A percentile compares a stretch with the other conserved stretches of the same genome.
phyloP scores from a whole-genome alignment of 1,140 invertebrate genomes.

The Nomia melanderi region DNA sequence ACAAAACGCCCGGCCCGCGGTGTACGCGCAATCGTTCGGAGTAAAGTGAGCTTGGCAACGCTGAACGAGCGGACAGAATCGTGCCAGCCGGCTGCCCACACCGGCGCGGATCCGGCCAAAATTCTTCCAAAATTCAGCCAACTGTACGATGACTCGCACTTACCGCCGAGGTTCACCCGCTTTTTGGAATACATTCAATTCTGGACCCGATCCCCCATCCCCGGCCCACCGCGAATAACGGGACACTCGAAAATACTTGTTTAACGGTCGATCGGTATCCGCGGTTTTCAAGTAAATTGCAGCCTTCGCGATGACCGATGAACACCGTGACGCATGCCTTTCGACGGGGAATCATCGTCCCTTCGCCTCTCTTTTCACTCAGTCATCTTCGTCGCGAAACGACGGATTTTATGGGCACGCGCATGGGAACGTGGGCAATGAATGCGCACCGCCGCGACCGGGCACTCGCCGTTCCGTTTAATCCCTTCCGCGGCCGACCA shows the following conservation, averaged over 20 bases:
- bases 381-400: neutral
- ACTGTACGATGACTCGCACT: conserved; percentile 52
- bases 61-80: conserved; percentile 30
- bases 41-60: conserved; percentile 61
- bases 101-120: conserved; percentile 43
- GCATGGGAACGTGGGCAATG: neutral
- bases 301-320: neutral
- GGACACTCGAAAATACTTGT: conserved; percentile 33
- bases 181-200: conserved; percentile 63
- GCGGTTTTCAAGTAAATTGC: conserved; percentile 14
- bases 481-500: too few species aligned
- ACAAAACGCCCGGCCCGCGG: conserved; percentile 16
- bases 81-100: conserved; percentile 55
- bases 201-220: neutral
- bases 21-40: conserved; percentile 48
- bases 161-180: conserved; percentile 54
- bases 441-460: neutral
- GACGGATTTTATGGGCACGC: neutral
- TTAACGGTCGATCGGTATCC: conserved; percentile 13
- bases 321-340: conserved; percentile 5
- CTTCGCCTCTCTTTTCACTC: neutral
- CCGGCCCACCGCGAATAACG: conserved; percentile 14
- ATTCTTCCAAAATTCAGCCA: conserved; percentile 66
- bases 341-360: conserved; percentile 2
- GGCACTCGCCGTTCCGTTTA: neutral